Base-by-base conservation (phyloP, 2,888 invertebrate species). In the Linyphia triangularis region DNA sequence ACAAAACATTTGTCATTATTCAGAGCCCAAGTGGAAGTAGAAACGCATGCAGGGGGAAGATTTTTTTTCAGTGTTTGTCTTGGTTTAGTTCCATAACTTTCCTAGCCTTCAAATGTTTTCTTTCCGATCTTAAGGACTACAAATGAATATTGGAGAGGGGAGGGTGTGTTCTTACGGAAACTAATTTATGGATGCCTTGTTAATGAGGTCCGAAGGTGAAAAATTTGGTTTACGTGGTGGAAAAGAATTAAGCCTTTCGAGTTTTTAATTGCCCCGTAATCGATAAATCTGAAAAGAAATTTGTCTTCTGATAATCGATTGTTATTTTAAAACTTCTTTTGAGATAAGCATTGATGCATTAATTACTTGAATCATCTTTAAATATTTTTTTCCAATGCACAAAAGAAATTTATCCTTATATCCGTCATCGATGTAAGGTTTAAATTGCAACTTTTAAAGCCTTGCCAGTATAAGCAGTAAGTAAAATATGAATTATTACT, bases 1-100 rank as follows among this genome's bases (percentile, higher is more conserved):
- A 82, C 82, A 82, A 82, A 82, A 82, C 82, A 82, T 82, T 82
- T 82, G 82, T 82, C 82, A 82, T 82, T 82, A 82, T 70, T 82
- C 82, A 82, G 61, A n/a, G 33, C 72, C 43, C 65, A 43, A 43
- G 40, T 3, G 72, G 61, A 81, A 77, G 59, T 24, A 72, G 63
- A 61, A 81, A 81, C 81, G 69, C 69, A 79, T 75, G 59, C 30
- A 22, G 13, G 28, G 28, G 65, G 43, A 59, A 13, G 19, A 6
- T 24, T 69, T 69, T 72, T 81, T 70, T 69, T 28, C 4, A 19
- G 37, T 82, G 82, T 72, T 82, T 82, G 82, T 70, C 70, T 82
- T 82, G 61, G 82, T 72, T 72, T 79, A 28, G 30, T 43, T 79
- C 61, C n/a, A n/a, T 51, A 51, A 51, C 4, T 33, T 43, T 79